These are phyloP conservation scores for Halictus quadricinctus DNA, from an alignment of 2,888 invertebrate genomes.

Conservation along the genomic window DNA sequence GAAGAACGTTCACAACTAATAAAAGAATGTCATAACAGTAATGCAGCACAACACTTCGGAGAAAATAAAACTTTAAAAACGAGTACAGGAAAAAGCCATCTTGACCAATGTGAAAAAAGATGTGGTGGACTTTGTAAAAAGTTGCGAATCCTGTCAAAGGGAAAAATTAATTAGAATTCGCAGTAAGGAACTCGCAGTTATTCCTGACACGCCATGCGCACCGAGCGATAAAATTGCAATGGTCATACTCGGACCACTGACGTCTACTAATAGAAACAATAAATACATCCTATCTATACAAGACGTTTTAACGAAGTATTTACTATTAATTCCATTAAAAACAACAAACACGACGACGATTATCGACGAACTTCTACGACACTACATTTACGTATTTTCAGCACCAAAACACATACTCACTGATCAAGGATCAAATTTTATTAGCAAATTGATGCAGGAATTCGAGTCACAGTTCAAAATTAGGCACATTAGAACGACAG, in stretches of 20 bases:
- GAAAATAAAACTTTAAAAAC: neutral
- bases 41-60: neutral
- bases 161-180: conserved; percentile 20
- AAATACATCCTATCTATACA: conserved; percentile 20
- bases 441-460: conserved; percentile 20
- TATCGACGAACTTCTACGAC: neutral
- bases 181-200: neutral
- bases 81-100: neutral
- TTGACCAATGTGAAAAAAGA: neutral
- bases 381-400: conserved; percentile 13
- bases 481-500: neutral
- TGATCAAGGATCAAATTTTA: neutral
- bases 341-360: neutral
- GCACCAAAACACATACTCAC: neutral
- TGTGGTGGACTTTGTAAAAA: neutral
- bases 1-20: neutral
- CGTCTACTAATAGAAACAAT: neutral
- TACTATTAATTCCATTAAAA: conserved; percentile 11
- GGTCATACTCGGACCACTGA: conserved; percentile 10
- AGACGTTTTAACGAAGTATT: conserved; percentile 15
- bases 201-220: neutral
- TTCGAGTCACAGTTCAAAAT: conserved; percentile 21
- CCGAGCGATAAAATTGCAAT: conserved; percentile 7
- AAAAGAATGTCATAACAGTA: neutral
- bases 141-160: neutral